phyloP scores from a whole-genome alignment of 2,113 vertebrate species.

The Barnardius zonarius region DNA sequence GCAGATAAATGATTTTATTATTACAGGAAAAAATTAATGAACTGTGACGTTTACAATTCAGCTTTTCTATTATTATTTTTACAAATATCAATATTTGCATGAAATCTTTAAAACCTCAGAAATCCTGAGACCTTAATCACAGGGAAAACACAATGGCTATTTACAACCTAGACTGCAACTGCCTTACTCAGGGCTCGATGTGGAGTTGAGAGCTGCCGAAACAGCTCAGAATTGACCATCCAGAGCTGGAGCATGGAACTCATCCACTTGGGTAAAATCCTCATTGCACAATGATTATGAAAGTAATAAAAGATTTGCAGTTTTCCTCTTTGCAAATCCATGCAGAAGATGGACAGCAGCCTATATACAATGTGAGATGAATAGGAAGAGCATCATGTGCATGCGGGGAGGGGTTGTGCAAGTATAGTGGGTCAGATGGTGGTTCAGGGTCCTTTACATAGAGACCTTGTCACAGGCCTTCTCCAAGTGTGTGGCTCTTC shows the following conservation, averaged over 20 bases:
- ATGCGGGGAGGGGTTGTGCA: background rate
- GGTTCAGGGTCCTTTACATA: background rate
- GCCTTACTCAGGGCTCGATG: fast-evolving
- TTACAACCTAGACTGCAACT: background rate
- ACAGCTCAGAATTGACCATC: background rate
- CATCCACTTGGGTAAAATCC: background rate
- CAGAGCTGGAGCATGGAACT: background rate
- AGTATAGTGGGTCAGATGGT: background rate
- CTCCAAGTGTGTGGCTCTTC: background rate
- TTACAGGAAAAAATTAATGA: background rate
- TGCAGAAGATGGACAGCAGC: background rate
- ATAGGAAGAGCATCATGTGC: background rate
- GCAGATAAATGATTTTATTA: background rate
- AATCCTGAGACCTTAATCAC: background rate
- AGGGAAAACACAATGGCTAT: background rate
- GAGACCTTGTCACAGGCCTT: background rate
- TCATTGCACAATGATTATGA: background rate
- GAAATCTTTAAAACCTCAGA: background rate
- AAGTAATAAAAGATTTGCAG: background rate
- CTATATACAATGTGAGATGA: background rate
- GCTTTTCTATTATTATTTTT: background rate
- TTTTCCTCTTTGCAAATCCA: background rate
- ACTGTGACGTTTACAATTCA: background rate
- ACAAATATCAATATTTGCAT: background rate
- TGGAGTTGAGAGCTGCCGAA: background rate